These are phyloP conservation scores for Exephanes ischioxanthus DNA, from an alignment of 2,888 invertebrate species.

Conservation along the genomic window DNA sequence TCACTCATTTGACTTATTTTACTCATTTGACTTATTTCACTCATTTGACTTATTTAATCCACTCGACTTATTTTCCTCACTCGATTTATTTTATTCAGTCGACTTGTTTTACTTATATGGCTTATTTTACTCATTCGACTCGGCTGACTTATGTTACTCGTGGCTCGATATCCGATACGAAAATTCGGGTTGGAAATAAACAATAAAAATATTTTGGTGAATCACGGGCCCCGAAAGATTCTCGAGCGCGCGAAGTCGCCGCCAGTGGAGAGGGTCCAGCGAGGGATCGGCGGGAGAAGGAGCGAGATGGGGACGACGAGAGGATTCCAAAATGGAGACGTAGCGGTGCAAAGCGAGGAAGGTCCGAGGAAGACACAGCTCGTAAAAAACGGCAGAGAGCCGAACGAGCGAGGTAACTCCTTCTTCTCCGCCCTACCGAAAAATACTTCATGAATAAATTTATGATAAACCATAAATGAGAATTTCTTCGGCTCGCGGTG, in stretches of 20 bases:
- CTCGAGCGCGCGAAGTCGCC: background rate
- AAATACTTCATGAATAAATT: slow-evolving; percentile 72
- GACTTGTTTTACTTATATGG: no score
- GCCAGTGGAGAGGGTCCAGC: background rate
- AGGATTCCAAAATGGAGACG: slow-evolving; percentile 71
- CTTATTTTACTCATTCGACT: no score
- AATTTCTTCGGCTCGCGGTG: slow-evolving; percentile 69
- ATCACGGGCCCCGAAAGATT: background rate
- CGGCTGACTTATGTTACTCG: background rate
- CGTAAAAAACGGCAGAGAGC: slow-evolving; percentile 58
- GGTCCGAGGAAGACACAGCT: slow-evolving; percentile 45
- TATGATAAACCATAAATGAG: slow-evolving; percentile 74
- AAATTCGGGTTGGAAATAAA: background rate
- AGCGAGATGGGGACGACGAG: slow-evolving; percentile 22
- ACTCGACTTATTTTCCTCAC: no score
- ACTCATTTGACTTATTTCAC: no score
- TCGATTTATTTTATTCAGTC: no score
- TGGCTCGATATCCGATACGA: background rate
- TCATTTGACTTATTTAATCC: no score
- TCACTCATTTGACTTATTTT: no score
- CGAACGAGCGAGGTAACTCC: slow-evolving; percentile 57
- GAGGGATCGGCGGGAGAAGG: background rate
- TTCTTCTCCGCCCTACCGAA: slow-evolving; percentile 60
- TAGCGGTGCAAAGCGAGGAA: slow-evolving; percentile 28
- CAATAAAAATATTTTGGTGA: background rate